These are phyloP conservation scores for Entelurus aequoreus DNA, from an alignment of 2,113 vertebrate species.

Conservation along the genomic window DNA sequence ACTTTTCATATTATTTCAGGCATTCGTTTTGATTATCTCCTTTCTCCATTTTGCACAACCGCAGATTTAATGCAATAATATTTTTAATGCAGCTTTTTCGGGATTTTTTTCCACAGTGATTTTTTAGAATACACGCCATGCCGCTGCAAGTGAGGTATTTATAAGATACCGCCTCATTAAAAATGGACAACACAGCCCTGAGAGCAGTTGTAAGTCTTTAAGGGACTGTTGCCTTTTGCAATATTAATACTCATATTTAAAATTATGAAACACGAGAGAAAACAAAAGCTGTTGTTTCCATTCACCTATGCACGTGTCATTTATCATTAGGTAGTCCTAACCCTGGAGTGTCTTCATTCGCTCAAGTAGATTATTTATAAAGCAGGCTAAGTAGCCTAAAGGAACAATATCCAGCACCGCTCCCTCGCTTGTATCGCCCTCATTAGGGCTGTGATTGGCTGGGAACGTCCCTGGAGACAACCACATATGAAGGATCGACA, in stretches of 20 bases:
- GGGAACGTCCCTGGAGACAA: slow-evolving; percentile 55
- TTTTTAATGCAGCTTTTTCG: background rate
- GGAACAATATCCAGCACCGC: slow-evolving; percentile 51
- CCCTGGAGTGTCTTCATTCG: slow-evolving; percentile 35
- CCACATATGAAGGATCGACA: slow-evolving; percentile 45
- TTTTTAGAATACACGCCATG: background rate
- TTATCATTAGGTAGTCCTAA: slow-evolving; percentile 1
- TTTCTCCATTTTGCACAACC: background rate
- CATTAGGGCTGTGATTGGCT: slow-evolving; percentile 58
- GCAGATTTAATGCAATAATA: background rate
- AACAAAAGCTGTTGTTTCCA: slow-evolving; percentile 5
- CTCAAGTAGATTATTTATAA: slow-evolving; percentile 51
- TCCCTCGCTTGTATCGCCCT: slow-evolving; percentile 46
- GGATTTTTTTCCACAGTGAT: background rate
- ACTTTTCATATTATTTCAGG: slow-evolving; percentile 3
- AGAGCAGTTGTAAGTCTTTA: too few species aligned
- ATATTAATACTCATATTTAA: background rate
- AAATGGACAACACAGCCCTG: too few species aligned
- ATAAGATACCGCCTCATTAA: background rate
- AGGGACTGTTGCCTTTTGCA: too few species aligned
- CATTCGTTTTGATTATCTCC: slow-evolving; percentile 2
- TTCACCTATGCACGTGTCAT: background rate
- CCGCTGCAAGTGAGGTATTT: background rate
- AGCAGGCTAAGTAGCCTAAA: slow-evolving; percentile 47
- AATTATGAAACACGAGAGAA: background rate